These are phyloP conservation scores for Galeopterus variegatus DNA, from an alignment of 2,113 vertebrate genomes.

Conservation along the genomic window DNA sequence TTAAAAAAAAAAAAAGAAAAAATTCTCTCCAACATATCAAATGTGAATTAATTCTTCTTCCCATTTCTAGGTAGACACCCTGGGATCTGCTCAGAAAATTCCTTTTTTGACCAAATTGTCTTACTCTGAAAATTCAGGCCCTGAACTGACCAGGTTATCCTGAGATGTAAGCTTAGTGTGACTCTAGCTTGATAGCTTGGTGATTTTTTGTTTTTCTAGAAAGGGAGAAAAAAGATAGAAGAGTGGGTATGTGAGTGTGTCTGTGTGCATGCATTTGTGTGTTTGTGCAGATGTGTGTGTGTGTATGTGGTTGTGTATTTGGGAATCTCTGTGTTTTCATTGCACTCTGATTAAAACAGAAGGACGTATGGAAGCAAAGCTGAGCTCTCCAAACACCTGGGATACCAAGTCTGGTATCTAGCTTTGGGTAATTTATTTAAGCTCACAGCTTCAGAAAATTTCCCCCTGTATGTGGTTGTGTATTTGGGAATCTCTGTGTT, in stretches of 20 bases:
- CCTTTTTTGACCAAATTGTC: constrained; percentile 41
- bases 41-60: background rate
- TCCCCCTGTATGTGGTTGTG: too few relatives aligned
- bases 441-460: constrained; percentile 5
- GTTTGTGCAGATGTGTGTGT: background rate
- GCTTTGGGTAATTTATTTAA: background rate
- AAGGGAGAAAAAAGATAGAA: background rate
- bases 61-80: background rate
- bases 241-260: background rate
- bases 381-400: background rate
- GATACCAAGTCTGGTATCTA: background rate
- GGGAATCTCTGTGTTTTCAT: constrained; percentile 14
- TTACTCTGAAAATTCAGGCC: constrained; percentile 37
- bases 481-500: too few relatives aligned
- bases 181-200: background rate
- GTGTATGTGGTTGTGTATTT: background rate
- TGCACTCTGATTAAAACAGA: background rate
- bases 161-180: constrained; percentile 2
- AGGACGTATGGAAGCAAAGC: background rate
- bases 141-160: background rate
- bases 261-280: background rate
- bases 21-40: background rate
- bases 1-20: too few relatives aligned
- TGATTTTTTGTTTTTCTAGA: background rate
- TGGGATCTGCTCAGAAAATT: background rate